These are phyloP conservation scores for Gymnarchus niloticus DNA, from an alignment of 2,113 vertebrate genomes.

Conservation along the genomic window DNA sequence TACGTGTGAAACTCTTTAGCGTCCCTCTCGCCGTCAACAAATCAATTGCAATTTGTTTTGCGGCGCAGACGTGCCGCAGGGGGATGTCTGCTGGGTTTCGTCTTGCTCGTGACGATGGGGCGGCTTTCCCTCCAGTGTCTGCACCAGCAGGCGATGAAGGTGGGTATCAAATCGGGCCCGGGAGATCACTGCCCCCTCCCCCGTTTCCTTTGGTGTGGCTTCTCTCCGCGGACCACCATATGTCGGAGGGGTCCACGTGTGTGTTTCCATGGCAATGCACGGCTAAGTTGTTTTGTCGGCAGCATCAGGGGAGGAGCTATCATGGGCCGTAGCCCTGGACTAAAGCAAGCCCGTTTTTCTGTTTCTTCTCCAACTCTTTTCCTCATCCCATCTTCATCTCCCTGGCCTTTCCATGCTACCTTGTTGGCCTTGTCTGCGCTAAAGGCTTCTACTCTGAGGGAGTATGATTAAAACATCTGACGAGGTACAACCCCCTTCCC, in stretches of 20 bases:
- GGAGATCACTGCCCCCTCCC: conserved; percentile 1
- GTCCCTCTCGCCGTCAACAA: neutral
- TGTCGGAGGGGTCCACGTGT: conserved; percentile 15
- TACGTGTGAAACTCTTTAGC: neutral
- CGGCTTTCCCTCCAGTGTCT: neutral
- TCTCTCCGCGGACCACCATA: conserved; percentile 17
- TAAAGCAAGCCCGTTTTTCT: neutral
- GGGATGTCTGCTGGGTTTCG: neutral
- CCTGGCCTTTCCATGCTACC: neutral
- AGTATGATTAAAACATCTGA: neutral
- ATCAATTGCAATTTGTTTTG: conserved; percentile 17
- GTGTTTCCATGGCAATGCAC: conserved; percentile 27
- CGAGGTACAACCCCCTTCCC: neutral
- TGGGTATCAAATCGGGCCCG: conserved; percentile 27
- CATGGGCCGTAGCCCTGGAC: neutral
- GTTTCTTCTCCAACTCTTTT: neutral
- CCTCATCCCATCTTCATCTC: neutral
- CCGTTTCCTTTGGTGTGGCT: conserved; percentile 14
- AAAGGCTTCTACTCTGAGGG: neutral
- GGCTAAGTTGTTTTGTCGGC: conserved; percentile 1
- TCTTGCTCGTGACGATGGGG: neutral
- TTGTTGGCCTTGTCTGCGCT: neutral
- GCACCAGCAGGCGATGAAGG: conserved; percentile 34
- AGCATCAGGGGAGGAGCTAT: neutral
- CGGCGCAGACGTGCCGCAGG: neutral